Evolutionary conservation across 2,888 invertebrate species (phyloP).

Genomic region (Chymomyza procnemis): DNA sequence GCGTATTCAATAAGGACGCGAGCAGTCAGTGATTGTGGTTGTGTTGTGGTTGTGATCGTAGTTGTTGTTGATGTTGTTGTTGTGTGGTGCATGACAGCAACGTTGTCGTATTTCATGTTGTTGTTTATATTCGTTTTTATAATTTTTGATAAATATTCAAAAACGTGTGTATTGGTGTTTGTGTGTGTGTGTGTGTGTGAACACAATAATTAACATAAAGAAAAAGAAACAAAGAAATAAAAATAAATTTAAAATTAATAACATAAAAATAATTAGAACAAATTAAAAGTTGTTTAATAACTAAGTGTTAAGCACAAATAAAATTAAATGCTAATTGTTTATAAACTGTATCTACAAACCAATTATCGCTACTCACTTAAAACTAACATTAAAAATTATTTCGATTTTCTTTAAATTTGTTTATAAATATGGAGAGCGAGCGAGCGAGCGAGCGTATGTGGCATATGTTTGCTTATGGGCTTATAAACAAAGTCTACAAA

Average conservation of each 20-base stretch:
- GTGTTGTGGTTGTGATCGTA: constrained; percentile 14
- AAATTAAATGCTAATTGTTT: constrained; percentile 11
- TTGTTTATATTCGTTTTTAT: constrained; percentile 36
- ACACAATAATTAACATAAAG: constrained; percentile 56
- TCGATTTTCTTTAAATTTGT: constrained; percentile 9
- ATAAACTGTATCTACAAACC: constrained; percentile 29
- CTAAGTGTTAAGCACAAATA: constrained; percentile 1
- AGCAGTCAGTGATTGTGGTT: background rate
- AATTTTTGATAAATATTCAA: too few species aligned
- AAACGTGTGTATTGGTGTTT: too few species aligned
- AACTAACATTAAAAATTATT: constrained; percentile 37
- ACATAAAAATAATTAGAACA: constrained; percentile 48
- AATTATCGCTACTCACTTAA: constrained; percentile 45
- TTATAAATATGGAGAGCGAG: background rate
- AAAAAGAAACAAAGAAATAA: constrained; percentile 60
- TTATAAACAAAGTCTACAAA: background rate
- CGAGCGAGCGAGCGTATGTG: background rate
- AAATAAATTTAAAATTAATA: constrained; percentile 63
- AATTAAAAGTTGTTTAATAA: constrained; percentile 13
- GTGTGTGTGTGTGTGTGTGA: constrained; percentile 33
- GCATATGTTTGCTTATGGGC: background rate
- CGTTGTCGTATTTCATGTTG: constrained; percentile 20
- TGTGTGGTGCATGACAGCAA: constrained; percentile 15
- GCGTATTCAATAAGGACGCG: constrained; percentile 3
- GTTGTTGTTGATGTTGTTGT: constrained; percentile 29